Percentiles rank a stretch among this genome's conserved stretches.
phyloP scores from a whole-genome alignment of 2,888 invertebrate genomes.

The Norana najaformis region DNA sequence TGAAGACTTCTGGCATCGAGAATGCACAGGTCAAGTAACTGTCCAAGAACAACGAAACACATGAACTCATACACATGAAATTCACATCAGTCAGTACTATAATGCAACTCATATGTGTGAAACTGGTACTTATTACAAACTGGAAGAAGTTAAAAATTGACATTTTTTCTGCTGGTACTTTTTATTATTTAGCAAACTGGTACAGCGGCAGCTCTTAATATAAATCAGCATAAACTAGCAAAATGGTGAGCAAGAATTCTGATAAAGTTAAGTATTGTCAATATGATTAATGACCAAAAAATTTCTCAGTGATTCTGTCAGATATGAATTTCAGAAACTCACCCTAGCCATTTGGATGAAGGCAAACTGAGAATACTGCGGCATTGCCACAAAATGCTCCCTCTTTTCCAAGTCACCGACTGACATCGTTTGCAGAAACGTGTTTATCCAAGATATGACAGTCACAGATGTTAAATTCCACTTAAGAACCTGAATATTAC shows the following conservation, averaged over 20 bases:
- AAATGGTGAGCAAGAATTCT: too few species aligned
- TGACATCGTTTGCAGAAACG: slow-evolving; percentile 81
- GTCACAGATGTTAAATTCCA: slow-evolving; percentile 93
- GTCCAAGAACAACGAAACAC: slow-evolving; percentile 39
- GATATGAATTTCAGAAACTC: slow-evolving; percentile 44
- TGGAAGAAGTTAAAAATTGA: too few species aligned
- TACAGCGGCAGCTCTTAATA: too few species aligned
- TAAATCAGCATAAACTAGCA: too few species aligned
- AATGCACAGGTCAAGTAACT: slow-evolving; percentile 83
- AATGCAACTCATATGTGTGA: too few species aligned
- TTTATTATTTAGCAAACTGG: too few species aligned
- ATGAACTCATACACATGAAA: not conserved
- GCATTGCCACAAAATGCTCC: slow-evolving; percentile 77
- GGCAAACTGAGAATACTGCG: slow-evolving; percentile 78
- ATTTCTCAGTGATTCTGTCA: not conserved
- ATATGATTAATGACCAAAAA: too few species aligned
- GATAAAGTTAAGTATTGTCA: too few species aligned
- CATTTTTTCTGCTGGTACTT: too few species aligned
- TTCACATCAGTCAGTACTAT: not conserved
- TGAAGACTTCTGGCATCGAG: slow-evolving; percentile 82
- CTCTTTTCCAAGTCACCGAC: slow-evolving; percentile 46
- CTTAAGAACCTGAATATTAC: slow-evolving; percentile 66
- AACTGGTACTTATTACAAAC: too few species aligned
- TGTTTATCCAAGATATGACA: slow-evolving; percentile 86
- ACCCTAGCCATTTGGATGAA: slow-evolving; percentile 77